Base-by-base conservation (phyloP, 2,113 vertebrate genomes). In the Varanus salvator region DNA sequence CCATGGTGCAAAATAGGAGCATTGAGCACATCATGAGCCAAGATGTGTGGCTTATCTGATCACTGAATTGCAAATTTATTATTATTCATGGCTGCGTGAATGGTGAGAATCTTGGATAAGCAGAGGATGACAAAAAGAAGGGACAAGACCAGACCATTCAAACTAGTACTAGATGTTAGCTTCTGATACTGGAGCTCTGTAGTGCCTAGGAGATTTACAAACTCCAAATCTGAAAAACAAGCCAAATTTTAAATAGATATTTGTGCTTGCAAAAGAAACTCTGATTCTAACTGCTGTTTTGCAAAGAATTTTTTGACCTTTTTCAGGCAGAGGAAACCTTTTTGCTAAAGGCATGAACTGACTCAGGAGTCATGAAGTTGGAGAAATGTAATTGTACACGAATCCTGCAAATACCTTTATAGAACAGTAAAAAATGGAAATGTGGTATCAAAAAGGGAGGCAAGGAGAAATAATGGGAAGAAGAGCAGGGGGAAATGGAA, bases 401-500 rank as follows among this genome's bases (percentile, higher is more conserved):
- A 85, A 44, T 27, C 11, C 8, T 66, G 72, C 57, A 25, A 23
- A 89, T 64, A n/a, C 19, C 57, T 38, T 64, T 75, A 15, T 7
- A 25, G 23, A 9, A 8, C n/a, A 66, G n/a, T 21, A 85, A 8
- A 12, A 44, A 48, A 77, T 52, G 6, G 31, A 68, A 50, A 48
- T 23, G 11, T 8, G 74, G 38, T 14, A 34, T 34, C n/a, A 69
- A 3, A 19, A 54, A 54, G 54, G 54, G 11, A 54, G 54, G 11
- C 12, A 12, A 60, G 57, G 14, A 60, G 57, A 80, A 9, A 81
- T 6, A 12, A 91, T 29, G 54, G 38, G 3, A 87, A 64, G 54
- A 27, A 12, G 72, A n/a, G 64, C 29, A 23, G 84, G 1, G 87
- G 15, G 31, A 1, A 87, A 66, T 0, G 0, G 0, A 0, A 38